Percentiles rank a stretch among this genome's conserved stretches.
Conservation (phyloP, 2,888 invertebrate species). For the Epistrophe grossulariae region DNA sequence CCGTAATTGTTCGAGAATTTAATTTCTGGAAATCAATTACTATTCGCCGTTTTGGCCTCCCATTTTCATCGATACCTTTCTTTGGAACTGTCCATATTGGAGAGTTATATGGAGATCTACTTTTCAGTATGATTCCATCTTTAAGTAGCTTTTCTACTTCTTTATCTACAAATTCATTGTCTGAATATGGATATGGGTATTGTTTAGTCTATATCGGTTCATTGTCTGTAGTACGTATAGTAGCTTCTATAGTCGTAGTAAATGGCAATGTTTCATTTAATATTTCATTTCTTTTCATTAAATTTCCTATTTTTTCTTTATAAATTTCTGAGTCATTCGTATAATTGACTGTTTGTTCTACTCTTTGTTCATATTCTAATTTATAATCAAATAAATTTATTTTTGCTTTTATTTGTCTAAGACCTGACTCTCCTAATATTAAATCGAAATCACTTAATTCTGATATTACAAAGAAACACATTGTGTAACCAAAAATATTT, state of each 20-base stretch:
- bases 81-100: constrained; percentile 1
- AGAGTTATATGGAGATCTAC: not conserved
- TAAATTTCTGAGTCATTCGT: not conserved
- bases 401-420: no score
- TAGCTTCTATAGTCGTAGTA: not conserved
- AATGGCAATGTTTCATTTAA: not conserved
- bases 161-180: not conserved
- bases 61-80: not conserved
- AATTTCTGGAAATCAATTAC: not conserved
- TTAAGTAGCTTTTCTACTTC: not conserved
- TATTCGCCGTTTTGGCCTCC: not conserved
- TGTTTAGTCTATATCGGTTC: not conserved
- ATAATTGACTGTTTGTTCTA: no score
- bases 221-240: not conserved
- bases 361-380: no score
- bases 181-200: not conserved
- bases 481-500: not conserved
- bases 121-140: not conserved
- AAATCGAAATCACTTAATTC: not conserved
- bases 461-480: not conserved
- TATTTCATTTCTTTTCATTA: not conserved
- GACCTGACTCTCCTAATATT: no score
- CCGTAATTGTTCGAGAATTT: no score
- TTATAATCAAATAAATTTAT: no score
- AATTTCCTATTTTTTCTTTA: not conserved